Evolutionary conservation across 2,113 vertebrate species (phyloP), one percentile per base, ranked within the genome.

Genomic region (Siphamia tubifer): DNA sequence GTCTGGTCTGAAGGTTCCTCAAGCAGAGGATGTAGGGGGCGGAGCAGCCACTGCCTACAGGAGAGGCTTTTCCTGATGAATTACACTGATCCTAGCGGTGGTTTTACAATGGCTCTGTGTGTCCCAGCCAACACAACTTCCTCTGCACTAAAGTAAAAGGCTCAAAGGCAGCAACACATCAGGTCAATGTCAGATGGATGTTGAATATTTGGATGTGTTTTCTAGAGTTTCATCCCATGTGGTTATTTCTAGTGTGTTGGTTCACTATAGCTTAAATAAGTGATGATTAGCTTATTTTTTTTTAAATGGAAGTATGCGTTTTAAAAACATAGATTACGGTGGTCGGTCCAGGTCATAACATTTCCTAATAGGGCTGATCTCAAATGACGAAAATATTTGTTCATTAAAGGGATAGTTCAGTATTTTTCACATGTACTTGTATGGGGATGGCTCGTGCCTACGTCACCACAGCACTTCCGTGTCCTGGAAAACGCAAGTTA

Each of bases 1-100:
- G 72, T 10, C 27, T 56, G 42, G 69, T 9, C 31, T 53, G 38
- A 35, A 12, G 36, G 55, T 57, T 48, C 3, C 65, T 8, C 58
- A 19, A 34, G 62, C 57, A 68, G 84, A 81, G 87, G 86, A 86
- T 87, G 81, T 89, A 3, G 58, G 68, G 69, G 89, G 89, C 77
- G 89, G 87, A 56, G 89, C 86, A 3, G 52, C n/a, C n/a, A n/a
- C n/a, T 1, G 21, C 23, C 3, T 38, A 25, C 42, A 5, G 40
- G 11, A 31, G 44, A 20, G 69, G 51, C 45, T 74, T 69, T 63
- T 79, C 67, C 82, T 68, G 55, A 73, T 69, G 68, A 55, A 78
- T 68, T 43, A 42, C 10, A 39, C 63, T 53, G 79, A 63, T 85
- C 62, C 77, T 70, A 39, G 38, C 47, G 47, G 65, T 9, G 27